Conservation (phyloP, 1,140 invertebrate species). For the Cardiocondyla obscurior region DNA sequence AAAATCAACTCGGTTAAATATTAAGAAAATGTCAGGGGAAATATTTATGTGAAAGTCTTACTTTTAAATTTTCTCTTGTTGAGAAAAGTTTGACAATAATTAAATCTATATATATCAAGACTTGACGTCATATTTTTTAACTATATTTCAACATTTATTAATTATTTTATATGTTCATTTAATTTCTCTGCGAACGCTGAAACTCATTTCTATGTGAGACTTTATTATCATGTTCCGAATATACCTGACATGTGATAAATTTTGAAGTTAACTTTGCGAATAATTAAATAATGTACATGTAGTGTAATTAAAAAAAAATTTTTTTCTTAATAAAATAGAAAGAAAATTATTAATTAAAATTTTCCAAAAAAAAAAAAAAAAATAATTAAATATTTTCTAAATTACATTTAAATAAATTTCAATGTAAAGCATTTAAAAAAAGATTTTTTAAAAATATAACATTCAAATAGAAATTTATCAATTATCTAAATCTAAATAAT, state of each 20-base stretch:
- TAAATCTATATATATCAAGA: neutral
- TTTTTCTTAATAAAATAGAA: no score
- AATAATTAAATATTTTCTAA: no score
- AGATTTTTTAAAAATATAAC: neutral
- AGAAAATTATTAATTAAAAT: no score
- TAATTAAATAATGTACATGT: neutral
- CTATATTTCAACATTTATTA: neutral
- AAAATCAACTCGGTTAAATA: neutral
- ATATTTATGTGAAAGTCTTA: neutral
- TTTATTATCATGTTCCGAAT: neutral
- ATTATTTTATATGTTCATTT: neutral
- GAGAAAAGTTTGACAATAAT: neutral
- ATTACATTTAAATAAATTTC: neutral
- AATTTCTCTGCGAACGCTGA: no score
- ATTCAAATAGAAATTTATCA: neutral
- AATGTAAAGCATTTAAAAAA: no score
- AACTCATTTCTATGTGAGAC: no score
- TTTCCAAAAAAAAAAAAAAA: no score
- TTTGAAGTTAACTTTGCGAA: neutral
- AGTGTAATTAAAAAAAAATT: neutral
- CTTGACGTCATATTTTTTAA: neutral
- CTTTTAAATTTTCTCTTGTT: neutral
- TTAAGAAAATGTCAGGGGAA: neutral
- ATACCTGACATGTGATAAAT: neutral
- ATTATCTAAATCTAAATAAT: neutral